These are phyloP conservation scores for Tolmerus cingulatus DNA, from an alignment of 2,888 invertebrate genomes.

Conservation along the genomic window DNA sequence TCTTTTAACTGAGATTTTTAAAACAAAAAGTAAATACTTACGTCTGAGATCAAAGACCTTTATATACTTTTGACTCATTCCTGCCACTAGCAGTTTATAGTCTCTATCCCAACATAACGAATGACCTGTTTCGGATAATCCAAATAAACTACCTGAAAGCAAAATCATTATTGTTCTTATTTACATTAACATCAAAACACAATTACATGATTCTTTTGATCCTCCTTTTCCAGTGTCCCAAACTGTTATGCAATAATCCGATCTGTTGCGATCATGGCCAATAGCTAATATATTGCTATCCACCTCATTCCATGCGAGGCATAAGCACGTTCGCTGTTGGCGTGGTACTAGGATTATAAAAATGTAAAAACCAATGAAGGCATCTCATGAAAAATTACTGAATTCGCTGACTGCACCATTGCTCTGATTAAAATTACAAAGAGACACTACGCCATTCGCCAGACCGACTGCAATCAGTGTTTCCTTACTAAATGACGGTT, in stretches of 20 bases:
- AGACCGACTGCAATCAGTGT: constrained; percentile 87
- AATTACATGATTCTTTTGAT: constrained; percentile 57
- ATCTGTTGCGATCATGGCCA: constrained; percentile 88
- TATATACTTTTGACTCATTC: constrained; percentile 88
- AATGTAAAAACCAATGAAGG: neutral
- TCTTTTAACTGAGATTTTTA: neutral
- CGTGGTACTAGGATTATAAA: constrained; percentile 72
- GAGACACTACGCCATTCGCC: constrained; percentile 85
- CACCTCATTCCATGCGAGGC: constrained; percentile 85
- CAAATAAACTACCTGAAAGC: constrained; percentile 71
- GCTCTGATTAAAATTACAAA: constrained; percentile 78
- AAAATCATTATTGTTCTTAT: neutral
- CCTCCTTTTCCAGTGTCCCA: constrained; percentile 76
- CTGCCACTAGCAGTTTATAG: constrained; percentile 81
- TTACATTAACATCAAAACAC: neutral
- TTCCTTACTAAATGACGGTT: constrained; percentile 83
- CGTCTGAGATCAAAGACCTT: constrained; percentile 91
- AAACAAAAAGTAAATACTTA: constrained; percentile 59
- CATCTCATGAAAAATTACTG: constrained; percentile 53
- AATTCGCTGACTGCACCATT: constrained; percentile 64
- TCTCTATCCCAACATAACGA: constrained; percentile 85
- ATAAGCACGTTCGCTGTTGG: constrained; percentile 84
- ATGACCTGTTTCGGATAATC: constrained; percentile 83
- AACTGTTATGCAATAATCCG: constrained; percentile 86
- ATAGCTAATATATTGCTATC: constrained; percentile 84